Evolutionary conservation across 2,888 invertebrate species (phyloP).

Genomic region (Pristionchus entomophagus): DNA sequence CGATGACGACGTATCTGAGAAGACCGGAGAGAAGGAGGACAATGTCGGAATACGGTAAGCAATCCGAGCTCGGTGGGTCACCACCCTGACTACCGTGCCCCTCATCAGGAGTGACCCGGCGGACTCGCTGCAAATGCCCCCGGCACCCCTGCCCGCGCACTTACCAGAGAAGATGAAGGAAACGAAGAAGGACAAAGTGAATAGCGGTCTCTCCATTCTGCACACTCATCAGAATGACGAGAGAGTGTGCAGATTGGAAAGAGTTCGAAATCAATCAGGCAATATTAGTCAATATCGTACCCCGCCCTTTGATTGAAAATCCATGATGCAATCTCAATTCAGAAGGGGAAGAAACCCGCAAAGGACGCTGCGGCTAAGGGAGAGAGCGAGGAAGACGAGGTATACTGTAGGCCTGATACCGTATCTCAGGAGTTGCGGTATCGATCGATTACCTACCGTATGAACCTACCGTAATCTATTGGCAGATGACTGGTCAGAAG

Average conservation of each 20-base stretch:
- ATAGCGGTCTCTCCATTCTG: too few species aligned
- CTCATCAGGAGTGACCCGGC: conserved; percentile 5
- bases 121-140: not conserved
- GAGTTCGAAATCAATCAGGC: too few species aligned
- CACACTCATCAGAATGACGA: too few species aligned
- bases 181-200: not conserved
- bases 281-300: too few species aligned
- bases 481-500: conserved; percentile 13
- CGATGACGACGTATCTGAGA: not conserved
- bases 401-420: too few species aligned
- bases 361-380: not conserved
- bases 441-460: not conserved
- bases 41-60: not conserved
- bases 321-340: too few species aligned
- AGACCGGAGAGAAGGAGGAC: conserved; percentile 19
- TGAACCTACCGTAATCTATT: not conserved
- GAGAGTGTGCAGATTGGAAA: too few species aligned
- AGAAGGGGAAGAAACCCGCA: conserved; percentile 4
- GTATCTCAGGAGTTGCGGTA: too few species aligned
- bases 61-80: not conserved
- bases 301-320: too few species aligned
- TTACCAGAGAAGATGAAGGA: not conserved
- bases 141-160: not conserved
- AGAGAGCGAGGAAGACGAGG: conserved; percentile 26
- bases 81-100: not conserved